Evolutionary conservation across 2,113 vertebrate species (phyloP).

Genomic region (Gallinago undulata): DNA sequence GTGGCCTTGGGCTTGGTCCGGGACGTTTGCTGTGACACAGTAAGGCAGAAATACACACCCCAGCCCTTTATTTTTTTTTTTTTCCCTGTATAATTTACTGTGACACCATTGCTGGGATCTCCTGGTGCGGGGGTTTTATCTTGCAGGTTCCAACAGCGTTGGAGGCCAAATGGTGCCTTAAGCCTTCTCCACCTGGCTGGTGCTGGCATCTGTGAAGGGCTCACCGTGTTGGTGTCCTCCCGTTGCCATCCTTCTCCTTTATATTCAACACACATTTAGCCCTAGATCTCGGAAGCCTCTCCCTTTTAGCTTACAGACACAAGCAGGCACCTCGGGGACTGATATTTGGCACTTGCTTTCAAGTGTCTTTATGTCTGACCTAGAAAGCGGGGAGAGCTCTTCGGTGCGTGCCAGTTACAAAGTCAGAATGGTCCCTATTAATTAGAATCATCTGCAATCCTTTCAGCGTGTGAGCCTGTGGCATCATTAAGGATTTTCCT

Average conservation of each 20-base stretch:
- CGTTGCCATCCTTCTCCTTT: not conserved
- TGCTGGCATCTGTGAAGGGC: not conserved
- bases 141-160: not conserved
- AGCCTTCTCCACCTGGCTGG: not conserved
- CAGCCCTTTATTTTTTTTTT: not conserved
- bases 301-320: not conserved
- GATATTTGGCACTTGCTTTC: slow-evolving; percentile 44
- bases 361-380: slow-evolving; percentile 41
- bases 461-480: slow-evolving; percentile 50
- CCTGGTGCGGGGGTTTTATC: not conserved
- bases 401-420: not conserved
- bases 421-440: slow-evolving; percentile 41
- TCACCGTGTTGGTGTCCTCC: not conserved
- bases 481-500: slow-evolving; percentile 63
- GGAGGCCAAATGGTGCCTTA: not conserved
- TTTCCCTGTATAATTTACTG: not conserved
- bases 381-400: slow-evolving; percentile 50
- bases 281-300: not conserved
- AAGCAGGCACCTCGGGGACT: slow-evolving; percentile 33
- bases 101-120: not conserved
- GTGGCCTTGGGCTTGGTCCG: not conserved
- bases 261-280: not conserved
- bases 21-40: not conserved
- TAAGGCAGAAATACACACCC: not conserved
- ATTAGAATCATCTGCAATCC: slow-evolving; percentile 62